These are phyloP conservation scores for Drosophila helvetica DNA, from an alignment of 2,888 invertebrate species.

Conservation along the genomic window DNA sequence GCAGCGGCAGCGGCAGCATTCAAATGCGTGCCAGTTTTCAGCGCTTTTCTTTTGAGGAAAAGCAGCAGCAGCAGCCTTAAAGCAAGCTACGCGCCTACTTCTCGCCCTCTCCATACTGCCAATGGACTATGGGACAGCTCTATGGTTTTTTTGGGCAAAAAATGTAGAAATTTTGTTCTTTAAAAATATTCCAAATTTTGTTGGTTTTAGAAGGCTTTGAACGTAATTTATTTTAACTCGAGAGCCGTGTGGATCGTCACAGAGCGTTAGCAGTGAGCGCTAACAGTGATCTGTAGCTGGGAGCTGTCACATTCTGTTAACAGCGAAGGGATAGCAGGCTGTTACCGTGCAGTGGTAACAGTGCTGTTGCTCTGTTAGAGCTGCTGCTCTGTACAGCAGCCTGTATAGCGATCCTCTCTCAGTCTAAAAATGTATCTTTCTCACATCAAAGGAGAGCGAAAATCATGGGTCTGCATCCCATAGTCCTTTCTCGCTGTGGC, in stretches of 20 bases:
- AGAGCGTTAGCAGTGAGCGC: neutral
- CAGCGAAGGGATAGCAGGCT: neutral
- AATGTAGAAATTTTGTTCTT: neutral
- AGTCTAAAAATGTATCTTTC: too few species aligned
- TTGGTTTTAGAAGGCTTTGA: too few species aligned
- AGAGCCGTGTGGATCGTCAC: too few species aligned
- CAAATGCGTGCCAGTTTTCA: conserved; percentile 62
- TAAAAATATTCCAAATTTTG: too few species aligned
- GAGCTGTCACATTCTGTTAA: too few species aligned
- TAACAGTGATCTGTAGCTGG: neutral
- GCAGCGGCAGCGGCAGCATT: conserved; percentile 52
- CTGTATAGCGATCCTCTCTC: too few species aligned
- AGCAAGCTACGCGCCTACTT: conserved; percentile 23
- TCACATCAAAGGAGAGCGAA: neutral
- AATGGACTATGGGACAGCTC: neutral
- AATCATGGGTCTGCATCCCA: neutral
- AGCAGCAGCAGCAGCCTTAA: conserved; percentile 45
- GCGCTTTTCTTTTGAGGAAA: conserved; percentile 32
- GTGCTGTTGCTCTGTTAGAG: too few species aligned
- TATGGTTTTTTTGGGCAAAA: conserved; percentile 12
- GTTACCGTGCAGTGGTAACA: neutral
- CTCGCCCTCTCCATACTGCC: neutral
- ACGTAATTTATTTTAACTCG: too few species aligned
- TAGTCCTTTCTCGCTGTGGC: neutral
- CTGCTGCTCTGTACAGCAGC: too few species aligned